Percentiles rank a stretch among this genome's conserved stretches.
These are phyloP conservation scores for Tipula lateralis DNA, from an alignment of 2,888 invertebrate species.

Conservation along the genomic window DNA sequence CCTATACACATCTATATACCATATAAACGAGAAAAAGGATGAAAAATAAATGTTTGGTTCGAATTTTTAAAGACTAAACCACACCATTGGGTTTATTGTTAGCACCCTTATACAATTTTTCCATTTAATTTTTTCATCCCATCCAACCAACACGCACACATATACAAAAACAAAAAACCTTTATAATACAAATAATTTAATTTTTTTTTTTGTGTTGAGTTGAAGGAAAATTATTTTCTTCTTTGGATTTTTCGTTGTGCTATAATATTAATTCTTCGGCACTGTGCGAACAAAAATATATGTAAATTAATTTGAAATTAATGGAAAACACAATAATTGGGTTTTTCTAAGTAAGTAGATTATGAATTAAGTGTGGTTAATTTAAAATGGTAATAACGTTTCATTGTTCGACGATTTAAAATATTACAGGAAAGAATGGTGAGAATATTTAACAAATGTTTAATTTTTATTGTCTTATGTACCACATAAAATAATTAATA, in stretches of 20 bases:
- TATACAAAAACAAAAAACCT: neutral
- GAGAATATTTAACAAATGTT: neutral
- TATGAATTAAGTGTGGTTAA: conserved; percentile 19
- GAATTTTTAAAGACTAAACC: conserved; percentile 11
- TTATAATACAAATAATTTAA: neutral
- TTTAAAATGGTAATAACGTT: neutral
- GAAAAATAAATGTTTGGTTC: conserved; percentile 1
- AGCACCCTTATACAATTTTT: neutral
- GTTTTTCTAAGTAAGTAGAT: conserved; percentile 11
- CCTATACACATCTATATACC: neutral
- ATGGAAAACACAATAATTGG: conserved; percentile 19
- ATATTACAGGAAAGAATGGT: neutral
- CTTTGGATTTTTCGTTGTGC: neutral
- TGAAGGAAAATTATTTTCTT: neutral
- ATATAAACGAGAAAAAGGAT: neutral
- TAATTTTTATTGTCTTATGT: neutral
- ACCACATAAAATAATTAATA: too few species aligned
- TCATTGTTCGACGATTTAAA: neutral
- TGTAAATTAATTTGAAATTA: conserved; percentile 1
- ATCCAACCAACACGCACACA: neutral
- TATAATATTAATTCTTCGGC: neutral
- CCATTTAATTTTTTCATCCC: neutral
- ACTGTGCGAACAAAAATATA: conserved; percentile 15
- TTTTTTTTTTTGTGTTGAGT: neutral
- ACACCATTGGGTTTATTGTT: conserved; percentile 7